These are phyloP conservation scores for Lasioglossum oenotherae DNA, from an alignment of 2,888 invertebrate species.

Conservation along the genomic window DNA sequence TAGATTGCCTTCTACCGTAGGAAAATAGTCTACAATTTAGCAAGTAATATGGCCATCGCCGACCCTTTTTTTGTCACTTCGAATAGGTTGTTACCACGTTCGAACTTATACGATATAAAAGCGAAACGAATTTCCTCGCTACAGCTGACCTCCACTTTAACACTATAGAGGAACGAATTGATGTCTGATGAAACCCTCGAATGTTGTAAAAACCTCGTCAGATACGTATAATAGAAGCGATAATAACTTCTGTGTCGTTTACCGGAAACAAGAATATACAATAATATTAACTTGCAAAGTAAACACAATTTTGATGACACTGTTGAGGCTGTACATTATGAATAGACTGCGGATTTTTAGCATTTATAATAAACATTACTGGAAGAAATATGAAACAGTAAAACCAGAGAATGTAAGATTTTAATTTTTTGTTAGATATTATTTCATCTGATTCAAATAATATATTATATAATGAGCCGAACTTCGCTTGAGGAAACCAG, in stretches of 20 bases:
- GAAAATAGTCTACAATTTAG: background rate
- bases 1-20: background rate
- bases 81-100: slow-evolving; percentile 6
- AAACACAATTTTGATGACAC: background rate
- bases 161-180: slow-evolving; percentile 2
- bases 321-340: background rate
- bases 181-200: background rate
- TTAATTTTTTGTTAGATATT: too few species aligned
- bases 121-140: background rate
- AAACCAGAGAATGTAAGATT: background rate
- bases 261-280: background rate
- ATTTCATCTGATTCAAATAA: background rate
- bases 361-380: background rate
- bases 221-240: background rate
- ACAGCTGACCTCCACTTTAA: background rate
- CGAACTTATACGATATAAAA: background rate
- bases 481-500: too few species aligned
- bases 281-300: background rate
- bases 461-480: too few species aligned
- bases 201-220: slow-evolving; percentile 4
- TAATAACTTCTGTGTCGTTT: background rate
- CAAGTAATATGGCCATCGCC: background rate
- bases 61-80: background rate
- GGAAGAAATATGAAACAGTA: background rate
- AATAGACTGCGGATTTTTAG: too few species aligned